These are phyloP conservation scores for Caenorhabditis doughertyi DNA, from an alignment of 2,888 invertebrate genomes.

Conservation along the genomic window DNA sequence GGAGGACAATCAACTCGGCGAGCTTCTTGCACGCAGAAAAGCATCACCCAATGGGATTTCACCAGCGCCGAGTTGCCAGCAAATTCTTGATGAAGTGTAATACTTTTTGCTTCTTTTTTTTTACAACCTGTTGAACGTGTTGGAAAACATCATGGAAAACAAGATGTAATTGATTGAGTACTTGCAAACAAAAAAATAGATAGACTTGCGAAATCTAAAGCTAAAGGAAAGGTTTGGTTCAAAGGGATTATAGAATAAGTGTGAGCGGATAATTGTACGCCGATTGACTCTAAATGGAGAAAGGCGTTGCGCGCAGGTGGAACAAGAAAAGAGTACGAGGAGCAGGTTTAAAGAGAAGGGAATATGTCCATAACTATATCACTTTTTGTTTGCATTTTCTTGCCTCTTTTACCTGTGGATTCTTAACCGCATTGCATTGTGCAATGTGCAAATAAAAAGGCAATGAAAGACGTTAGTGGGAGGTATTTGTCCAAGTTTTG, in stretches of 20 bases:
- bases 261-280: conserved; percentile 27
- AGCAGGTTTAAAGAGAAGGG: not conserved
- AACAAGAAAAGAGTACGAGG: conserved; percentile 13
- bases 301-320: conserved; percentile 19
- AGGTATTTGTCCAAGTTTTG: conserved; percentile 59
- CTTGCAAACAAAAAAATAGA: too few species aligned
- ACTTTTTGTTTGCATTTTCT: conserved; percentile 22
- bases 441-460: conserved; percentile 52
- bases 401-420: conserved; percentile 41
- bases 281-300: conserved; percentile 11
- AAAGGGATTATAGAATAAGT: conserved; percentile 10
- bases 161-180: conserved; percentile 1
- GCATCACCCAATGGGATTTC: conserved; percentile 62
- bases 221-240: not conserved
- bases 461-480: conserved; percentile 49
- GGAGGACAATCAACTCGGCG: conserved; percentile 60
- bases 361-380: conserved; percentile 48
- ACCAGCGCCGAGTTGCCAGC: conserved; percentile 57
- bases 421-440: conserved; percentile 33
- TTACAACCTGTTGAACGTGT: conserved; percentile 19
- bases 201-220: conserved; percentile 14
- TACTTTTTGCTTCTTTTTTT: conserved; percentile 38
- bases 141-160: conserved; percentile 9
- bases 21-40: conserved; percentile 59
- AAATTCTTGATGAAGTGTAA: conserved; percentile 60